A percentile compares a stretch with the other conserved stretches of the same genome.
phyloP scores from a whole-genome alignment of 2,888 invertebrate species.

The Notocelia uddmanniana region DNA sequence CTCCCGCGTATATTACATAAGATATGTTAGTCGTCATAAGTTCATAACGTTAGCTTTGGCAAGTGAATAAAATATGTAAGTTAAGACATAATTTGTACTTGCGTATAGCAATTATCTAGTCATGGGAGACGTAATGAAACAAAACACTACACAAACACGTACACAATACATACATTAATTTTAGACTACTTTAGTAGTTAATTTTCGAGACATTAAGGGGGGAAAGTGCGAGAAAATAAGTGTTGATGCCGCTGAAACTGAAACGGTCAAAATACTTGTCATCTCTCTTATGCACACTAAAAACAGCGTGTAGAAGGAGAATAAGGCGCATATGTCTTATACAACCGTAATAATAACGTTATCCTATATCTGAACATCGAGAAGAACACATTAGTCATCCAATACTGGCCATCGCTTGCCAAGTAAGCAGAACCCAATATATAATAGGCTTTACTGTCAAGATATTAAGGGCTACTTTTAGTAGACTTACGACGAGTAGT shows the following conservation, averaged over 20 bases:
- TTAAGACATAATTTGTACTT: slow-evolving; percentile 66
- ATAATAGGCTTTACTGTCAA: neutral
- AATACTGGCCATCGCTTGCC: neutral
- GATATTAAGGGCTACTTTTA: neutral
- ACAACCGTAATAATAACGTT: neutral
- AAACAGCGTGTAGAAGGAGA: neutral
- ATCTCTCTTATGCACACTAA: slow-evolving; percentile 2
- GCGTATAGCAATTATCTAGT: slow-evolving; percentile 51
- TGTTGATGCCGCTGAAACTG: neutral
- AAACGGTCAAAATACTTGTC: neutral
- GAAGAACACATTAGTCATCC: neutral
- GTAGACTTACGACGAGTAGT: too few species aligned
- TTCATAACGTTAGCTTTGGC: slow-evolving; percentile 75
- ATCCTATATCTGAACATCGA: slow-evolving; percentile 3
- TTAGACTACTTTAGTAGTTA: slow-evolving; percentile 27
- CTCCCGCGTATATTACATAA: slow-evolving; percentile 22
- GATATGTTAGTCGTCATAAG: slow-evolving; percentile 42
- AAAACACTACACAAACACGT: slow-evolving; percentile 45
- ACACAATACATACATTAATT: slow-evolving; percentile 44
- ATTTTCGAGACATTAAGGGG: slow-evolving; percentile 30
- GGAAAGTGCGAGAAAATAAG: neutral
- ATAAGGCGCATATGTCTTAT: neutral
- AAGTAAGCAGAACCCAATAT: neutral
- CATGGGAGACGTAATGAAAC: slow-evolving; percentile 36
- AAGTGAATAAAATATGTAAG: slow-evolving; percentile 63